phyloP scores from a whole-genome alignment of 2,888 invertebrate species.

The Hirtodrosophila duncani region DNA sequence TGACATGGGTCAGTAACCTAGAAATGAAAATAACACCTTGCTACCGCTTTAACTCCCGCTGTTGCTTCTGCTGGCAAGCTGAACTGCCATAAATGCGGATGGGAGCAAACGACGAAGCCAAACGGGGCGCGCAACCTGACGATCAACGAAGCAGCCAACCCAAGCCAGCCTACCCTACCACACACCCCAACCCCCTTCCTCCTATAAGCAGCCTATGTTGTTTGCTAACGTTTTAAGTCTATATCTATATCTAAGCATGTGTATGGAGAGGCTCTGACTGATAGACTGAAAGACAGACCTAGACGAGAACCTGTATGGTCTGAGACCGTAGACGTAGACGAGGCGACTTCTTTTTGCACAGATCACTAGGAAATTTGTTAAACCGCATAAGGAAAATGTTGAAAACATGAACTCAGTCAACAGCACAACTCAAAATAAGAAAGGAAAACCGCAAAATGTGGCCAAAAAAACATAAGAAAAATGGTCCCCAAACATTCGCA shows the following conservation, averaged over 20 bases:
- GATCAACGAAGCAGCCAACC: slow-evolving; percentile 37
- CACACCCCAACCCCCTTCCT: slow-evolving; percentile 49
- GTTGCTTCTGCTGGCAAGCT: slow-evolving; percentile 31
- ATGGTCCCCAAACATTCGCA: slow-evolving; percentile 13
- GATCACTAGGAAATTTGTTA: slow-evolving; percentile 64
- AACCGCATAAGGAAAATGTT: slow-evolving; percentile 64
- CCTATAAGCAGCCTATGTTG: slow-evolving; percentile 18
- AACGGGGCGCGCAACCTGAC: slow-evolving; percentile 38
- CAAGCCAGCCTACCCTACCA: slow-evolving; percentile 19
- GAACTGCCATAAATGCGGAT: slow-evolving; percentile 65
- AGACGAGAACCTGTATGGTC: slow-evolving; percentile 57
- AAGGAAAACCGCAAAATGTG: slow-evolving; percentile 58
- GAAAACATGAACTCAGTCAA: slow-evolving; percentile 55
- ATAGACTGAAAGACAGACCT: slow-evolving; percentile 17
- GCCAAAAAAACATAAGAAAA: slow-evolving; percentile 22
- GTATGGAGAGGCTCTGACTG: slow-evolving; percentile 32
- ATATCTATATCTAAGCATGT: slow-evolving; percentile 68
- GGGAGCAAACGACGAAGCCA: slow-evolving; percentile 51
- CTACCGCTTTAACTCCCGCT: slow-evolving; percentile 17
- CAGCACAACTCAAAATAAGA: too few species aligned
- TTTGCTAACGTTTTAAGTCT: slow-evolving; percentile 58
- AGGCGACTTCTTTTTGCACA: slow-evolving; percentile 28
- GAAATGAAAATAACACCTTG: slow-evolving; percentile 71
- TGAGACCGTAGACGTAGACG: slow-evolving; percentile 33
- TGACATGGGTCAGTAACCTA: slow-evolving; percentile 73